These are phyloP conservation scores for Smittia aterrima DNA, from an alignment of 2,888 invertebrate genomes.

Conservation along the genomic window DNA sequence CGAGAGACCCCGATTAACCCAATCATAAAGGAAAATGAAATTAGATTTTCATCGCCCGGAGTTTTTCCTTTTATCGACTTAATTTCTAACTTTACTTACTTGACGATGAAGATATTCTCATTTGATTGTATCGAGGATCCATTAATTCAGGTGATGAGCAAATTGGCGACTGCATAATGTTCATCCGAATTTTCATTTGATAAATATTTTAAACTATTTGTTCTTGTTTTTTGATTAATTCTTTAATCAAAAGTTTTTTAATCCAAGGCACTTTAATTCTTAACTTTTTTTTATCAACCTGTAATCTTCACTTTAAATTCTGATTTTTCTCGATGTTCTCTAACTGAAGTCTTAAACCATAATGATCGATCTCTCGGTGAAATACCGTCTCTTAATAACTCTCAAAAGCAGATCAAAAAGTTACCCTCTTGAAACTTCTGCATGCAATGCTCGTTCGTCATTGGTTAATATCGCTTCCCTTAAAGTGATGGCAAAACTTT, in stretches of 20 bases:
- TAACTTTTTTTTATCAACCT: neutral
- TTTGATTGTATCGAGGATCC: slow-evolving; percentile 50
- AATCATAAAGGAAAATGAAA: too few relatives aligned
- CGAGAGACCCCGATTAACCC: too few relatives aligned
- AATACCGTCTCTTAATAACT: slow-evolving; percentile 36
- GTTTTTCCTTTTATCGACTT: neutral
- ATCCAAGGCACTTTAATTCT: slow-evolving; percentile 11
- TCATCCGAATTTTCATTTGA: slow-evolving; percentile 15
- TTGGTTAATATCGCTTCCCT: slow-evolving; percentile 15
- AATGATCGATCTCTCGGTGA: slow-evolving; percentile 24
- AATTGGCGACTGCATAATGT: slow-evolving; percentile 49
- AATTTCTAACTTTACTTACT: slow-evolving; percentile 48
- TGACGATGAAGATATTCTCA: slow-evolving; percentile 49
- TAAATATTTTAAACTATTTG: neutral
- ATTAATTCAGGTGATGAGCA: slow-evolving; percentile 49
- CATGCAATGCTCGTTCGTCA: neutral
- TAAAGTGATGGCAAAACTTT: neutral
- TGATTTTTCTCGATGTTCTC: slow-evolving; percentile 23
- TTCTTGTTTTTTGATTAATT: neutral
- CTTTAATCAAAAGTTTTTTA: neutral
- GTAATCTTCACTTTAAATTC: slow-evolving; percentile 12
- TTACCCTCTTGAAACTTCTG: slow-evolving; percentile 7
- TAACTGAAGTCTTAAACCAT: slow-evolving; percentile 27
- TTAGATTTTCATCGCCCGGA: neutral
- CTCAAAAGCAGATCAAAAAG: slow-evolving; percentile 17